Conservation (phyloP, 2,888 invertebrate species). For the Matsumyia berberina region DNA sequence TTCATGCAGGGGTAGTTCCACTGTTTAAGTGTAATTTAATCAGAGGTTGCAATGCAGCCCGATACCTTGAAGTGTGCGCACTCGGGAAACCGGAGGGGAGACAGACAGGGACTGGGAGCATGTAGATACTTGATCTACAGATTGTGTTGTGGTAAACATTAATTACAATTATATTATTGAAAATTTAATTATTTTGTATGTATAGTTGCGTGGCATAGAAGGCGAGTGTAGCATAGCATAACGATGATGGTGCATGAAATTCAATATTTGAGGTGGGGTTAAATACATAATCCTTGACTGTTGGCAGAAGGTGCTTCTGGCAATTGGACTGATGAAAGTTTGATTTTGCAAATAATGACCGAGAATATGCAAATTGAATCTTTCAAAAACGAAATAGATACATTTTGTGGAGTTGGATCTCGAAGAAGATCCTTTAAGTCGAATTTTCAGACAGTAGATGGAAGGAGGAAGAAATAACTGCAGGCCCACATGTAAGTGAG, state of each 20-base stretch:
- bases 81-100: background rate
- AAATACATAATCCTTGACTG: conserved; percentile 37
- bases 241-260: conserved; percentile 23
- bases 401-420: no score
- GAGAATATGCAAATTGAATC: no score
- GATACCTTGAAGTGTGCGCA: conserved; percentile 53
- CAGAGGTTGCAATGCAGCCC: conserved; percentile 51
- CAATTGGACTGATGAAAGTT: conserved; percentile 14
- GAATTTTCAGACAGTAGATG: no score
- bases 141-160: conserved; percentile 65
- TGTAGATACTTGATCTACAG: conserved; percentile 57
- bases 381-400: no score
- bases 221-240: background rate
- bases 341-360: background rate
- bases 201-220: background rate
- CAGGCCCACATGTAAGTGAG: no score
- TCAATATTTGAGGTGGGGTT: conserved; percentile 42
- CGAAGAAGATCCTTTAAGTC: no score
- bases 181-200: conserved; percentile 59
- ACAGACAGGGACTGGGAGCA: background rate
- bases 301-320: conserved; percentile 16
- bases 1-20: conserved; percentile 10
- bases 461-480: no score
- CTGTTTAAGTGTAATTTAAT: conserved; percentile 67
- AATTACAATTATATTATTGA: conserved; percentile 71